A percentile compares a stretch with the other conserved stretches of the same genome.
Evolutionary conservation across 2,797 vertebrate genomes (phyloP).

Genomic region (Phyllotis vaccarum): DNA sequence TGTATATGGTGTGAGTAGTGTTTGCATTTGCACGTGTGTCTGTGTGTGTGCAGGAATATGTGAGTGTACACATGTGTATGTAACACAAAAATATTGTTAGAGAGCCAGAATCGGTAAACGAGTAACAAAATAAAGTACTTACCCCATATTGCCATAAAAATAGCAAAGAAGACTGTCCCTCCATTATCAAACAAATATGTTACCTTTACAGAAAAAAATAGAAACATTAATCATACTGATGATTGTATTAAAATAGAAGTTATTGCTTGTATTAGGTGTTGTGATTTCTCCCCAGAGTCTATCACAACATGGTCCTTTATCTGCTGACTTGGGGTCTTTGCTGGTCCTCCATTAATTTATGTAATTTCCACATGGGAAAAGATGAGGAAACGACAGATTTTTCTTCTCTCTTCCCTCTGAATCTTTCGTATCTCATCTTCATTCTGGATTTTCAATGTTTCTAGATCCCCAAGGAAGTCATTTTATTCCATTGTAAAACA

Average conservation of each 20-base stretch:
- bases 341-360: not conserved
- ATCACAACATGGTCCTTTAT: not conserved
- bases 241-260: not conserved
- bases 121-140: constrained; percentile 84
- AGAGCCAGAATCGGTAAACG: not conserved
- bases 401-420: not conserved
- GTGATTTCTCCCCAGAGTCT: not conserved
- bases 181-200: constrained; percentile 99
- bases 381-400: not conserved
- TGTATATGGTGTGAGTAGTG: not conserved
- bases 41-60: not conserved
- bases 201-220: constrained; percentile 90
- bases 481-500: not conserved
- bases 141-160: constrained; percentile 99
- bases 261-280: not conserved
- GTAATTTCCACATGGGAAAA: not conserved
- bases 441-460: constrained; percentile 2
- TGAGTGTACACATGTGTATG: not conserved
- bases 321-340: not conserved
- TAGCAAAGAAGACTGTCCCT: constrained; percentile 99
- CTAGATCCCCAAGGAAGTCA: not conserved
- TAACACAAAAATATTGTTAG: not conserved
- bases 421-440: not conserved
- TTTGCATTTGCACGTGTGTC: not conserved
- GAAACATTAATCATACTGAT: constrained; percentile 25